These are phyloP conservation scores for Calyptommatus sinebrachiatus DNA, from an alignment of 2,113 vertebrate species.

Conservation along the genomic window DNA sequence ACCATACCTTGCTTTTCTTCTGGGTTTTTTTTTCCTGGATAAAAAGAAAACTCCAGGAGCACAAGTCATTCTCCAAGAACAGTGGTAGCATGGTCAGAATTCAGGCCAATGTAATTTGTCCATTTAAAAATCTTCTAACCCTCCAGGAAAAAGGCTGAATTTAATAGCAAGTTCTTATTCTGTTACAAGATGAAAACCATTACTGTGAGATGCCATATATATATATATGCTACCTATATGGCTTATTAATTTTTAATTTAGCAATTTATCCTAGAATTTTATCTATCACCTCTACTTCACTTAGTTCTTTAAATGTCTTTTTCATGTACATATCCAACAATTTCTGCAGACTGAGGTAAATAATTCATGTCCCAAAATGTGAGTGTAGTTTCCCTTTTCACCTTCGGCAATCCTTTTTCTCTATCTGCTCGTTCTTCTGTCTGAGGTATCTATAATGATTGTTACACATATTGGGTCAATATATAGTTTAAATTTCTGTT, in stretches of 20 bases:
- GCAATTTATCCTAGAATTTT: not conserved
- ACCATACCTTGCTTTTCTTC: no score
- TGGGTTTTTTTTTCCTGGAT: no score
- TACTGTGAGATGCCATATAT: not conserved
- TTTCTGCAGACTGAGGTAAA: not conserved
- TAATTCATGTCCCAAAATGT: not conserved
- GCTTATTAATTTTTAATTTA: slow-evolving; percentile 9
- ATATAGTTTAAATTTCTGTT: not conserved
- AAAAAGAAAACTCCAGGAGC: no score
- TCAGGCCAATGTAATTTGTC: not conserved
- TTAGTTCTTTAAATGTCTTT: not conserved
- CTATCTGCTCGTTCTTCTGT: not conserved
- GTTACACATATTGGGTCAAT: not conserved
- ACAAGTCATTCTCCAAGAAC: no score
- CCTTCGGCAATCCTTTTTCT: not conserved
- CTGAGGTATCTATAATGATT: not conserved
- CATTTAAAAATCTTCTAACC: not conserved
- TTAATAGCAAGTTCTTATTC: not conserved
- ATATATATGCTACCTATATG: not conserved
- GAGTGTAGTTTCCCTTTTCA: not conserved
- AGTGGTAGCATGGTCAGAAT: not conserved
- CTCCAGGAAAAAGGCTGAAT: not conserved
- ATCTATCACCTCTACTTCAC: not conserved
- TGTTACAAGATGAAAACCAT: not conserved
- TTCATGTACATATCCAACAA: not conserved